These are phyloP conservation scores for Erinaceus europaeus DNA, from an alignment of 2,113 vertebrate species.

Conservation along the genomic window DNA sequence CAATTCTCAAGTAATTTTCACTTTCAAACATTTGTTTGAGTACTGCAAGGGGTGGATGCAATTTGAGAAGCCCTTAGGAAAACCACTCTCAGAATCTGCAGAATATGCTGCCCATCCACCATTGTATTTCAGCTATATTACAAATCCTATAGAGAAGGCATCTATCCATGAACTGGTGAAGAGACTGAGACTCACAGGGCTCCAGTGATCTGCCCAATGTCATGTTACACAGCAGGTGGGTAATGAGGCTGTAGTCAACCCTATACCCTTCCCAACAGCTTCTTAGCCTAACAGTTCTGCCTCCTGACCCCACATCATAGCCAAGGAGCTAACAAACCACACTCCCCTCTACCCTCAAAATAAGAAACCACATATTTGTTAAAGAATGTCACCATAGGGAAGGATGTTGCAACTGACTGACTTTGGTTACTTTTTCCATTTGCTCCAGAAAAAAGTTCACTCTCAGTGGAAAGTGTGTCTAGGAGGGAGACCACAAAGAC, in stretches of 20 bases:
- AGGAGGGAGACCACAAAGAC: too few species aligned
- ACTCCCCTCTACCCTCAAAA: too few species aligned
- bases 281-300: not conserved
- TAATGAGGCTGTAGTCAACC: not conserved
- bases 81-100: rapidly evolving
- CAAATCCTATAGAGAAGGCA: not conserved
- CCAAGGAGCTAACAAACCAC: too few species aligned
- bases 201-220: not conserved
- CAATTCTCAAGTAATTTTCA: not conserved
- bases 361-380: too few species aligned
- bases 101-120: too few species aligned
- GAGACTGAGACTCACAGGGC: too few species aligned
- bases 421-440: too few species aligned
- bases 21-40: not conserved
- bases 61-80: not conserved
- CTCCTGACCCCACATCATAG: rapidly evolving
- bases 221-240: not conserved
- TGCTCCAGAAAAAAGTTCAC: too few species aligned
- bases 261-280: not conserved
- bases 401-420: too few species aligned
- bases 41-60: not conserved
- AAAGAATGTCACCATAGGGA: too few species aligned
- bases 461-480: too few species aligned
- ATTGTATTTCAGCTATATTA: not conserved
- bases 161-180: not conserved